phyloP scores from a whole-genome alignment of 2,797 vertebrate genomes.

The Tiaroga cobitis region DNA sequence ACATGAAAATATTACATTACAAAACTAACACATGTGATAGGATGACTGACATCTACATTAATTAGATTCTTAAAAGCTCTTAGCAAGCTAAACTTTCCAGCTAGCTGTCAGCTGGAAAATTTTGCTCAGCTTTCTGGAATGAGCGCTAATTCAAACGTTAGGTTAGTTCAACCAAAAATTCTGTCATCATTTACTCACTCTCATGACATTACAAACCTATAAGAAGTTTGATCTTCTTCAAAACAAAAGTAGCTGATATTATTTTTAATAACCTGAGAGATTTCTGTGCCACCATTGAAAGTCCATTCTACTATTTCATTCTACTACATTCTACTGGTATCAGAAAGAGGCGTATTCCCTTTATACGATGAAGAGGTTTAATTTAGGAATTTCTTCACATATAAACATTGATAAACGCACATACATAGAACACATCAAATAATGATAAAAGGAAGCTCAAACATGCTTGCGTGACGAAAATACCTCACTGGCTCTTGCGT shows the following conservation, averaged over 20 bases:
- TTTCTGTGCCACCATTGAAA: not conserved
- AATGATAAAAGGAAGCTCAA: not conserved
- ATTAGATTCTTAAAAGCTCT: slow-evolving; percentile 13
- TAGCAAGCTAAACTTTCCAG: not conserved
- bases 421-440: not conserved
- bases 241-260: not conserved
- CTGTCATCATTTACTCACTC: not conserved
- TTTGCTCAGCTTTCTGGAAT: not conserved
- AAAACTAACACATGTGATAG: slow-evolving; percentile 15
- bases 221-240: not conserved
- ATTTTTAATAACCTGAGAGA: not conserved
- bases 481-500: not conserved
- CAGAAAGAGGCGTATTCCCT: not conserved
- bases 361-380: not conserved
- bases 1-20: slow-evolving; percentile 19
- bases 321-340: not conserved
- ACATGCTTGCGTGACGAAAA: not conserved
- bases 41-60: slow-evolving; percentile 22
- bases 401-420: not conserved
- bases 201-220: not conserved
- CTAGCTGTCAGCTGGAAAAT: not conserved
- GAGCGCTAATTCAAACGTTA: not conserved
- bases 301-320: not conserved
- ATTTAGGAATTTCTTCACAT: not conserved
- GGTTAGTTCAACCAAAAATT: not conserved